These are phyloP conservation scores for Parascotia fuliginaria DNA, from an alignment of 2,888 invertebrate genomes.

Conservation along the genomic window DNA sequence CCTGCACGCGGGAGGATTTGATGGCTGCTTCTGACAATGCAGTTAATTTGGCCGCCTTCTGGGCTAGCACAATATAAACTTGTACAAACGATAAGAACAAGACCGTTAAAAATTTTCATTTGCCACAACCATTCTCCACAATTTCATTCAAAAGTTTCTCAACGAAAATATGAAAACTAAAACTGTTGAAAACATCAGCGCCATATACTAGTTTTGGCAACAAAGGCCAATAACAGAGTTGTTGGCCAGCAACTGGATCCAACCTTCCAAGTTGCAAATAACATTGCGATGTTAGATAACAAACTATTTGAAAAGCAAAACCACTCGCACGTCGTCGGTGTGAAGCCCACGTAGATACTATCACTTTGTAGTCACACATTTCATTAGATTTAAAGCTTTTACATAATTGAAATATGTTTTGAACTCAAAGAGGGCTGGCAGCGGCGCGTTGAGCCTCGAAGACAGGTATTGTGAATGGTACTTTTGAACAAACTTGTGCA, in stretches of 20 bases:
- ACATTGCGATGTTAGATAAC: slow-evolving; percentile 31
- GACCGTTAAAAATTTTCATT: slow-evolving; percentile 6
- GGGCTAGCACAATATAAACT: too few species aligned
- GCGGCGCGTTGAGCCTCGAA: slow-evolving; percentile 5
- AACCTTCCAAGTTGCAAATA: slow-evolving; percentile 18
- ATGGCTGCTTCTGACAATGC: too few species aligned
- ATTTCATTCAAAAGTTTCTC: slow-evolving; percentile 31
- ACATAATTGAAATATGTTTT: slow-evolving; percentile 41
- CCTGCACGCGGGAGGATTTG: too few species aligned
- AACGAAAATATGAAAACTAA: slow-evolving; percentile 26
- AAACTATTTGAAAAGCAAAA: slow-evolving; percentile 43
- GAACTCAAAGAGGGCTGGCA: slow-evolving; percentile 21
- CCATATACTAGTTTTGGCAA: slow-evolving; percentile 27
- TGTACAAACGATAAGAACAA: too few species aligned
- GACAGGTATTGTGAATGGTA: slow-evolving; percentile 14
- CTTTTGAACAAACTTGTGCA: not conserved
- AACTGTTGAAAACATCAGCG: slow-evolving; percentile 22
- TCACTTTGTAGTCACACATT: slow-evolving; percentile 43
- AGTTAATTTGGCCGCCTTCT: too few species aligned
- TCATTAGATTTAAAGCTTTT: slow-evolving; percentile 41
- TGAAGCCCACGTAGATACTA: slow-evolving; percentile 35
- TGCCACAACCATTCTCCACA: slow-evolving; percentile 1
- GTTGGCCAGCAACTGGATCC: slow-evolving; percentile 12
- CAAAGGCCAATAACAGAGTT: slow-evolving; percentile 29
- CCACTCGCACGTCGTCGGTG: slow-evolving; percentile 24